Percentiles rank a stretch among this genome's conserved stretches.
These are phyloP conservation scores for Eulemur macaco DNA, from an alignment of 2,113 vertebrate genomes.

Conservation along the genomic window DNA sequence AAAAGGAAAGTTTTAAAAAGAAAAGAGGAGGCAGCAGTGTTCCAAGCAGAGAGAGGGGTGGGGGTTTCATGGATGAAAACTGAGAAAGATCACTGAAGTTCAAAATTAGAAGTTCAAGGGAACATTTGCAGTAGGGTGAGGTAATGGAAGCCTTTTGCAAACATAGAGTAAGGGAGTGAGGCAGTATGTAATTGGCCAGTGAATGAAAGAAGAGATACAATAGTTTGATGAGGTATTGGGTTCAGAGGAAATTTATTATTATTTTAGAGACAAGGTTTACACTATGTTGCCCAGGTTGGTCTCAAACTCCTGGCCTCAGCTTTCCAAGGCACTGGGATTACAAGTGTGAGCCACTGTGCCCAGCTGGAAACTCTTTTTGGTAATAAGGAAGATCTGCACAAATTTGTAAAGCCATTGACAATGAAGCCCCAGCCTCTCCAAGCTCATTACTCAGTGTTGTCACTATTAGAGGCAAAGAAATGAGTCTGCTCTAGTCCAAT, in stretches of 20 bases:
- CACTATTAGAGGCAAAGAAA: not conserved
- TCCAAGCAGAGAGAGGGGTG: not conserved
- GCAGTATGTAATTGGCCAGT: not conserved
- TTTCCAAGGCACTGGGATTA: no score
- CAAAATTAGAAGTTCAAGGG: conserved; percentile 10
- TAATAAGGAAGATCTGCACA: not conserved
- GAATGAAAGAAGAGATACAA: not conserved
- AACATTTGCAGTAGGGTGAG: not conserved
- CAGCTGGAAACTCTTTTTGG: not conserved
- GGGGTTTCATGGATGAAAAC: not conserved
- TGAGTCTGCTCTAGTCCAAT: not conserved
- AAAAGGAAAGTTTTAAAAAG: conserved; percentile 15
- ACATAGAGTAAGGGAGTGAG: not conserved
- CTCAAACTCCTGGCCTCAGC: no score
- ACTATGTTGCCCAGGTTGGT: no score
- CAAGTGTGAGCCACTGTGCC: no score
- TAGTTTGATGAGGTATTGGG: not conserved
- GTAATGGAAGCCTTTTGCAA: not conserved
- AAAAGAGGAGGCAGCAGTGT: not conserved
- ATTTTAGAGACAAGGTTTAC: no score
- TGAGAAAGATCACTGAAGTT: not conserved
- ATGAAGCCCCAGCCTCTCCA: not conserved
- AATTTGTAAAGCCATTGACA: not conserved
- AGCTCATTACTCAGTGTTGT: not conserved
- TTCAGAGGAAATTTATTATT: not conserved